These are phyloP conservation scores for crab-eating macaque (Macaca fascicularis) DNA, from an alignment of 2,113 vertebrate species.

Conservation along the genomic window T2T-MFA8v1.1 NC_088379.1:110724001-110724500, in stretches of 20 bases:
- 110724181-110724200: background rate
- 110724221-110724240: slow-evolving; percentile 3
- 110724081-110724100: slow-evolving; percentile 4
- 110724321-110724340: background rate
- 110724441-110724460: background rate
- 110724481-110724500: background rate
- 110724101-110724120: slow-evolving; percentile 11
- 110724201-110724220: slow-evolving; percentile 29
- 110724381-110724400: background rate
- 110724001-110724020: background rate
- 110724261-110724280: background rate
- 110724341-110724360: background rate
- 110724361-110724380: background rate
- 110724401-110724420: background rate
- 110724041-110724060: background rate
- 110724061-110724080: background rate
- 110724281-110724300: background rate
- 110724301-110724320: background rate
- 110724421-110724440: background rate
- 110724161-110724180: background rate
- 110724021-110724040: background rate
- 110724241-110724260: background rate
- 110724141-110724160: background rate
- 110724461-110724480: background rate
- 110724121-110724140: background rate